A percentile compares a stretch with the other conserved stretches of the same genome.
Evolutionary conservation across 2,113 vertebrate genomes (phyloP).

Genomic region (Malurus elegans): DNA sequence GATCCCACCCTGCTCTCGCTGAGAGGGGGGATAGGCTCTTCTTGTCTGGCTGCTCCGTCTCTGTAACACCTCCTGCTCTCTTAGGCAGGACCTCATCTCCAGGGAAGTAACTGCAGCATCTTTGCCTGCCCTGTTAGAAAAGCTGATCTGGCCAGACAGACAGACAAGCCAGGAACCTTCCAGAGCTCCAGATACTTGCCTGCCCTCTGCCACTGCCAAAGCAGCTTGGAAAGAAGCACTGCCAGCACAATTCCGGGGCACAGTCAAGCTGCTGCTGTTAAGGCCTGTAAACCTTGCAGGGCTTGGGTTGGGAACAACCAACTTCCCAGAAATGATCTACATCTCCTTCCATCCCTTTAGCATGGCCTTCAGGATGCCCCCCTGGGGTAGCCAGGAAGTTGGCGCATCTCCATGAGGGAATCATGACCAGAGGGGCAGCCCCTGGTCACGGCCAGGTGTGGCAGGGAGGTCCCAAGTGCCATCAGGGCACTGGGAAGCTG

Average conservation of each 20-base stretch:
- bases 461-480: background rate
- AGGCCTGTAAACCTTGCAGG: background rate
- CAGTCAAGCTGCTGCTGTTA: background rate
- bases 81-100: background rate
- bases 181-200: background rate
- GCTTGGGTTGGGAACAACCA: background rate
- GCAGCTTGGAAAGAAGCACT: background rate
- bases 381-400: background rate
- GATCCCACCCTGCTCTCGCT: background rate
- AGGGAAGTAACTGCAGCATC: background rate
- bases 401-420: fast-evolving
- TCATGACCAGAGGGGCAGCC: background rate
- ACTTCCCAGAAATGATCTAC: background rate
- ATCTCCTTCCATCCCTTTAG: background rate
- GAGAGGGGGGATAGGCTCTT: background rate
- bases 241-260: background rate
- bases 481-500: background rate
- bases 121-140: background rate
- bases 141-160: background rate
- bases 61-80: background rate
- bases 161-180: background rate
- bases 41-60: background rate
- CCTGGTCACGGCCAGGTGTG: fast-evolving
- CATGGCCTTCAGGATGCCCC: background rate
- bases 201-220: background rate